These are phyloP conservation scores for Montipora cactus DNA, from an alignment of 64 coral and sea anemone genomes.

Conservation along the genomic window DNA sequence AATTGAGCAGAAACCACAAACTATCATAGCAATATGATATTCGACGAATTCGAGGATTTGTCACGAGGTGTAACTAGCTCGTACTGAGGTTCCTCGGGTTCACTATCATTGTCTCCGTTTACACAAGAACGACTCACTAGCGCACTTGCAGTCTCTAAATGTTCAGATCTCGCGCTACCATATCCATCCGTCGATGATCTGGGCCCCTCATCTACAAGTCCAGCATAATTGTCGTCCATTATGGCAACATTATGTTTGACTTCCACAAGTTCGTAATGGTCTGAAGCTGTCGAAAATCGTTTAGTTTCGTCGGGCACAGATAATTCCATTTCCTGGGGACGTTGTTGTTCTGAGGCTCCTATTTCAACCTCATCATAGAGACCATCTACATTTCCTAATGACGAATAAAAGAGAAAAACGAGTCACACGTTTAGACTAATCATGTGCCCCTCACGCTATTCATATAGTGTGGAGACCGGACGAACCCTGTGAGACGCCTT, in stretches of 20 bases:
- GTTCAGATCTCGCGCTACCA: background rate
- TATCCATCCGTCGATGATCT: background rate
- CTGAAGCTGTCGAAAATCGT: slow-evolving; percentile 2
- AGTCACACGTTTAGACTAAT: too few species aligned
- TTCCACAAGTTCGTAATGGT: slow-evolving; percentile 38
- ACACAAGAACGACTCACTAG: background rate
- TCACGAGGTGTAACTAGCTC: slow-evolving; percentile 1
- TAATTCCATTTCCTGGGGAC: background rate
- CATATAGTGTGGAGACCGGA: too few species aligned
- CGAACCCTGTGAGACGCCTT: too few species aligned
- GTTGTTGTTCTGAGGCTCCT: background rate
- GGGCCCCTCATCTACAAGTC: background rate
- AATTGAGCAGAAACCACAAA: background rate
- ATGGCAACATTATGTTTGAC: background rate
- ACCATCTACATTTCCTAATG: background rate
- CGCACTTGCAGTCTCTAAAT: background rate
- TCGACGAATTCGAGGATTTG: background rate
- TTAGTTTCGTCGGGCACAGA: background rate
- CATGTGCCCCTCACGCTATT: too few species aligned
- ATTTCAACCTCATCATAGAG: slow-evolving; percentile 31
- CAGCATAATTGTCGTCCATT: background rate
- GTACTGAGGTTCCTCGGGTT: slow-evolving; percentile 1
- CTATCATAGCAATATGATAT: background rate
- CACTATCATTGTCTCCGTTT: background rate
- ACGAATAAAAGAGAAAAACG: background rate